Conservation (phyloP, 1,140 invertebrate genomes). For the Leucophenga varia region DNA sequence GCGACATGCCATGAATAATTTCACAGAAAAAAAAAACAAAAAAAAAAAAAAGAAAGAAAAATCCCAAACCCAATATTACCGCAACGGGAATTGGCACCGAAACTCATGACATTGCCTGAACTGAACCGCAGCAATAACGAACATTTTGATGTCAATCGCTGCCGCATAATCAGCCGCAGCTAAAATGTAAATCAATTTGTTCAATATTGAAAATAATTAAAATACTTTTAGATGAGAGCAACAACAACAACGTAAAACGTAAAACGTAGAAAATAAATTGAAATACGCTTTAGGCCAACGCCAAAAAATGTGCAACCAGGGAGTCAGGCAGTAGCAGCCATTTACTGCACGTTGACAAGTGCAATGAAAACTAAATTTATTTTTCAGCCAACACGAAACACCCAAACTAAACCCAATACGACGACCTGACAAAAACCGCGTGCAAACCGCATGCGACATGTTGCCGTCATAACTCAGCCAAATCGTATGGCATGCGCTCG, state of each 20-base stretch:
- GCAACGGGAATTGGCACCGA: too few species aligned
- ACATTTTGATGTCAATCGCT: slow-evolving; percentile 18
- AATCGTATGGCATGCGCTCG: slow-evolving; percentile 18
- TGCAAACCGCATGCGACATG: slow-evolving; percentile 21
- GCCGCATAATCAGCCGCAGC: slow-evolving; percentile 39
- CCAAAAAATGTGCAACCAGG: slow-evolving; percentile 17
- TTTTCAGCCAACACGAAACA: slow-evolving; percentile 25
- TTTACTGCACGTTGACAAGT: slow-evolving; percentile 36
- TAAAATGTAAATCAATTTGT: slow-evolving; percentile 53
- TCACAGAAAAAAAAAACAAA: too few species aligned
- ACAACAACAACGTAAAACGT: too few species aligned
- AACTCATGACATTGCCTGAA: too few species aligned
- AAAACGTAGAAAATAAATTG: too few species aligned
- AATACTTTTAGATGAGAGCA: too few species aligned
- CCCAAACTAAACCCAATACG: too few species aligned
- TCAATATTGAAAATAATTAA: slow-evolving; percentile 55
- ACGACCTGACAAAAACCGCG: slow-evolving; percentile 1
- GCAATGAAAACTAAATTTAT: slow-evolving; percentile 37
- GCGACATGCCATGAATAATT: too few species aligned
- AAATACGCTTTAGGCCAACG: too few species aligned
- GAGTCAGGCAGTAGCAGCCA: background rate
- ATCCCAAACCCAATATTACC: too few species aligned
- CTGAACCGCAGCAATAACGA: too few species aligned
- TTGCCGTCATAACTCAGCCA: slow-evolving; percentile 46
- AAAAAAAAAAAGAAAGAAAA: too few species aligned